Conservation (phyloP, 2,113 vertebrate species). For the Pholis gunnellus region DNA sequence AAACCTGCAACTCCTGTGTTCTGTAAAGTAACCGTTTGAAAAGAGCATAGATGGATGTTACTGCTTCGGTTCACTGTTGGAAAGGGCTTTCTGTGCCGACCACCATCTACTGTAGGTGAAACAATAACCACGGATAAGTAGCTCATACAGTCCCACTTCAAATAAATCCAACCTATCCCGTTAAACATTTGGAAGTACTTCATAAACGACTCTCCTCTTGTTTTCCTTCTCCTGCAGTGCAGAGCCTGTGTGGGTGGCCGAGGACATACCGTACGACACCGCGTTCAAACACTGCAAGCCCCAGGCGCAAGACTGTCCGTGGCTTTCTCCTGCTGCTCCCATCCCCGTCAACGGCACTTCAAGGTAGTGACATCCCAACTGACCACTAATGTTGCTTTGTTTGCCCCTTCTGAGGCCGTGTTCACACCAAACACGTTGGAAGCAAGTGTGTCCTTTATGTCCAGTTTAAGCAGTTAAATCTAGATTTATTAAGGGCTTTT, state of each 20-base stretch:
- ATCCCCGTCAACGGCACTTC: slow-evolving; percentile 61
- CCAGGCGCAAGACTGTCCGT: slow-evolving; percentile 79
- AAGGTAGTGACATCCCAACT: slow-evolving; percentile 63
- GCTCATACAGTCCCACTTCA: neutral
- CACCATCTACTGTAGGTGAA: neutral
- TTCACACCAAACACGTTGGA: neutral
- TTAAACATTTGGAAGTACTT: neutral
- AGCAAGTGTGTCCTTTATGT: neutral
- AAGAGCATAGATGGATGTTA: neutral
- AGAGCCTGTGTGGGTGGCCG: slow-evolving; percentile 82
- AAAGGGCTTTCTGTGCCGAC: neutral
- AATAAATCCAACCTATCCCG: neutral
- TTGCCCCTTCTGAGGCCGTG: neutral
- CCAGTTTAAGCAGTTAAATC: neutral
- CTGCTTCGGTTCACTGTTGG: neutral
- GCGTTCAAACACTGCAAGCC: slow-evolving; percentile 85
- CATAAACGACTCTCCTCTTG: neutral
- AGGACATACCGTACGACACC: slow-evolving; percentile 78
- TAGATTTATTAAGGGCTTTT: neutral
- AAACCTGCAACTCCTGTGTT: no score
- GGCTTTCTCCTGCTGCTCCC: slow-evolving; percentile 80
- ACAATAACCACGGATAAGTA: neutral
- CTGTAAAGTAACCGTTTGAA: neutral
- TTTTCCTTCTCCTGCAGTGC: slow-evolving; percentile 82
- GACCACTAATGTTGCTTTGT: neutral